Conservation (phyloP, 2,113 vertebrate species). For the Synchiropus splendidus region DNA sequence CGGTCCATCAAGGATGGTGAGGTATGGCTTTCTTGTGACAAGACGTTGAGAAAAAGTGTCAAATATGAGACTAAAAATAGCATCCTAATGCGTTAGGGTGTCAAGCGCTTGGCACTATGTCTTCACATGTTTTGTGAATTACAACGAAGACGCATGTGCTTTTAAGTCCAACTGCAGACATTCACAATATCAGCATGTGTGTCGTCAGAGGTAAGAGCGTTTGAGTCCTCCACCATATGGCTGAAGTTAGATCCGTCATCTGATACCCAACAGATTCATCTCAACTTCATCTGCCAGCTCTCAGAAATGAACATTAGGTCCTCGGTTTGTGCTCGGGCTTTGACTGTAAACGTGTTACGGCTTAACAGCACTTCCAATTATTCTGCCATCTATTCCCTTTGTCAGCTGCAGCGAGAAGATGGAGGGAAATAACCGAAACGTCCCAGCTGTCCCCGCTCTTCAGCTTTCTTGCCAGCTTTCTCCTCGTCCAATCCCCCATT, state of each 20-base stretch:
- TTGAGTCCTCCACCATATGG: conserved; percentile 59
- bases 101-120: too few species aligned
- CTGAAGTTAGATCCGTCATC: conserved; percentile 47
- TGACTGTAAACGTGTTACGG: conserved; percentile 59
- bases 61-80: too few species aligned
- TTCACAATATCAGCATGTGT: conserved; percentile 20
- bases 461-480: conserved; percentile 46
- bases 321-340: conserved; percentile 58
- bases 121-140: conserved; percentile 11
- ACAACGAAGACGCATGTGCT: conserved; percentile 26
- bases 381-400: conserved; percentile 53
- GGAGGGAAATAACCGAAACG: conserved; percentile 56
- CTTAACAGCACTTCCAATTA: conserved; percentile 54
- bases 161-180: conserved; percentile 8
- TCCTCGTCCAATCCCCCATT: conserved; percentile 43
- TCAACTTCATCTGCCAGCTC: conserved; percentile 48
- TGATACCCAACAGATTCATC: conserved; percentile 44
- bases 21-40: too few species aligned
- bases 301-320: conserved; percentile 63
- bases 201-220: conserved; percentile 45
- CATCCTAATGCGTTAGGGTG: too few species aligned
- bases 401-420: conserved; percentile 47
- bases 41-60: too few species aligned
- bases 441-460: conserved; percentile 62
- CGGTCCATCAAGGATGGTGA: too few species aligned